phyloP scores from a whole-genome alignment of 2,888 invertebrate genomes.

The Tipula lateralis region DNA sequence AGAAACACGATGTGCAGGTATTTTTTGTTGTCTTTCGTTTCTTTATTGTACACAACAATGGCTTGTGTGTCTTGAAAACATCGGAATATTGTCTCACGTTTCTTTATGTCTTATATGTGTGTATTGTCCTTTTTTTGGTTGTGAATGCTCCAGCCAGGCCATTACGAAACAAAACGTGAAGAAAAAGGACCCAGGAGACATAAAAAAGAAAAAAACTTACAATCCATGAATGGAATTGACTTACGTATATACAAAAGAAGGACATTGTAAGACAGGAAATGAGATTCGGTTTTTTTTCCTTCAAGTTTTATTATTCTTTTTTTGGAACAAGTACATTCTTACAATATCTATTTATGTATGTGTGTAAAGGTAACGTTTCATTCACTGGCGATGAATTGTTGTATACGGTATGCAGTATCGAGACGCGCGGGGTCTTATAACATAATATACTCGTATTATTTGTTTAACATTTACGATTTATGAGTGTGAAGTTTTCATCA shows the following conservation, averaged over 20 bases:
- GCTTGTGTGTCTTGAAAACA: not conserved
- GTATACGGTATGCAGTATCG: not conserved
- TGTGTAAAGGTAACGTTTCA: not conserved
- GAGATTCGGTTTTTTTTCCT: not conserved
- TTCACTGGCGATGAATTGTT: not conserved
- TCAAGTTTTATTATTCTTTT: not conserved
- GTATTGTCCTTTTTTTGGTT: not conserved
- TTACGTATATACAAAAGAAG: constrained; percentile 3
- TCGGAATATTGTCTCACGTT: constrained; percentile 1
- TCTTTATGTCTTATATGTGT: not conserved
- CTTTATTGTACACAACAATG: not conserved
- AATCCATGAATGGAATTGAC: constrained; percentile 19
- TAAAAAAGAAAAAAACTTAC: not conserved
- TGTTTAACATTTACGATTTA: not conserved
- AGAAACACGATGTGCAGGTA: not conserved
- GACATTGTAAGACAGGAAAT: constrained; percentile 5
- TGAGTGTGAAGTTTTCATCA: not conserved
- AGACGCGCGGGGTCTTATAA: not conserved
- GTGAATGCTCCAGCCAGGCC: not conserved
- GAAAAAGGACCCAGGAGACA: not conserved
- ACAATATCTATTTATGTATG: not conserved
- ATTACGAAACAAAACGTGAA: not conserved
- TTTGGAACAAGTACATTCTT: constrained; percentile 19
- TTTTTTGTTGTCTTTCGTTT: not conserved
- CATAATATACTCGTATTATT: too few relatives aligned